phyloP scores from a whole-genome alignment of 1,140 invertebrate genomes.

The Tetranychus urticae region DNA sequence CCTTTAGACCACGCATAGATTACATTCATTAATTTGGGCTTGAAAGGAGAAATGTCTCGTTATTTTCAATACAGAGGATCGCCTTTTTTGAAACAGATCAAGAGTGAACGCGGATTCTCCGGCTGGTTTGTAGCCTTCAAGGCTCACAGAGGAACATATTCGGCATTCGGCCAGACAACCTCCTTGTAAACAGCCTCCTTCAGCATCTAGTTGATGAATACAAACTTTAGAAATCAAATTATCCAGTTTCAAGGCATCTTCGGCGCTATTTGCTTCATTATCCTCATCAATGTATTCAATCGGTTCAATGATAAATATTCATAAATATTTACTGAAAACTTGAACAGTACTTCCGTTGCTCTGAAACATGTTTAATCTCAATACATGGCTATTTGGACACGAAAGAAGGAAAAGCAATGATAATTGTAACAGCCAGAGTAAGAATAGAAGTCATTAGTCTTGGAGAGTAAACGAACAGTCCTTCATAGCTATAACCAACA shows the following conservation, averaged over 20 bases:
- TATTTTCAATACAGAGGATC: constrained; percentile 88
- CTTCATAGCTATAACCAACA: too few relatives aligned
- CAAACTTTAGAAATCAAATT: not conserved
- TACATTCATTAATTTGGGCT: constrained; percentile 90
- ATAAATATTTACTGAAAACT: too few relatives aligned
- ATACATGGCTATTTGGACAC: too few relatives aligned
- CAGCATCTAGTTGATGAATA: constrained; percentile 4
- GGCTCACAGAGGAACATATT: constrained; percentile 43
- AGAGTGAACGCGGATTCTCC: constrained; percentile 84
- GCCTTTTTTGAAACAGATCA: constrained; percentile 96
- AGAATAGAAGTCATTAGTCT: too few relatives aligned
- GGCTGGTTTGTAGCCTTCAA: constrained; percentile 36
- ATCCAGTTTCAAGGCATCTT: not conserved
- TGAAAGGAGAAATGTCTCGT: constrained; percentile 78
- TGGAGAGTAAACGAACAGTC: too few relatives aligned
- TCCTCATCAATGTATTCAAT: not conserved
- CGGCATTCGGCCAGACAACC: constrained; percentile 58
- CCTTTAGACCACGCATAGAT: constrained; percentile 89
- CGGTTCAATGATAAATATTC: constrained; percentile 1
- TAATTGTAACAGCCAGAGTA: too few relatives aligned
- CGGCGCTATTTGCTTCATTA: not conserved
- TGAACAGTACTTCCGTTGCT: too few relatives aligned
- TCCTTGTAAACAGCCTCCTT: constrained; percentile 10
- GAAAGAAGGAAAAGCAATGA: too few relatives aligned
- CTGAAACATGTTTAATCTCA: too few relatives aligned